A percentile compares a stretch with the other conserved stretches of the same genome.
Conservation (phyloP, 2,888 invertebrate genomes). For the Pocota personata region DNA sequence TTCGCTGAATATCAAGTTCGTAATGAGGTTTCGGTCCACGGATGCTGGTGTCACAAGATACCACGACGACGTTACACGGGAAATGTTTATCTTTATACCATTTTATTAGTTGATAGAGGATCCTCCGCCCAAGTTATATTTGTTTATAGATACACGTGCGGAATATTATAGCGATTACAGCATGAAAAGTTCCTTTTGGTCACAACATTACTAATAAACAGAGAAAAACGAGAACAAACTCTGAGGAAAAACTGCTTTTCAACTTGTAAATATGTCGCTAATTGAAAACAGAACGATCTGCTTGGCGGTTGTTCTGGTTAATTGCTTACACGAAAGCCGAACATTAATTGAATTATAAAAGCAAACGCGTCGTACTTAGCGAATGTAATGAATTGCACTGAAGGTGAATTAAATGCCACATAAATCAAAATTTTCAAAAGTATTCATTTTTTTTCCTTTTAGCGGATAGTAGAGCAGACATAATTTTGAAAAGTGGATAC, state of each 20-base stretch:
- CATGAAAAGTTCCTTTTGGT: background rate
- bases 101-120: conserved; percentile 31
- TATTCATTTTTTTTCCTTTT: background rate
- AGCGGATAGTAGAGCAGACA: background rate
- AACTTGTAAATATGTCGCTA: conserved; percentile 29
- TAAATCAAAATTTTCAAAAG: conserved; percentile 23
- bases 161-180: conserved; percentile 16
- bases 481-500: background rate
- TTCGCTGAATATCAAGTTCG: conserved; percentile 25
- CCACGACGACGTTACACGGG: background rate
- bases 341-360: conserved; percentile 60
- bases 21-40: conserved; percentile 16
- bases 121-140: background rate
- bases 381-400: conserved; percentile 37
- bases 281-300: conserved; percentile 34
- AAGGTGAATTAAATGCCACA: conserved; percentile 31
- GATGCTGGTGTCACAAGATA: conserved; percentile 29
- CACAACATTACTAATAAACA: background rate
- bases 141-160: conserved; percentile 45
- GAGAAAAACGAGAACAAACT: background rate
- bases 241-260: background rate
- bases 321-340: conserved; percentile 53
- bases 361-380: background rate
- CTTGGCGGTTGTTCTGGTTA: conserved; percentile 33
- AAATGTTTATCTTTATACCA: conserved; percentile 44